Evolutionary conservation across 2,888 invertebrate genomes (phyloP).

Genomic region (Tuta absoluta): DNA sequence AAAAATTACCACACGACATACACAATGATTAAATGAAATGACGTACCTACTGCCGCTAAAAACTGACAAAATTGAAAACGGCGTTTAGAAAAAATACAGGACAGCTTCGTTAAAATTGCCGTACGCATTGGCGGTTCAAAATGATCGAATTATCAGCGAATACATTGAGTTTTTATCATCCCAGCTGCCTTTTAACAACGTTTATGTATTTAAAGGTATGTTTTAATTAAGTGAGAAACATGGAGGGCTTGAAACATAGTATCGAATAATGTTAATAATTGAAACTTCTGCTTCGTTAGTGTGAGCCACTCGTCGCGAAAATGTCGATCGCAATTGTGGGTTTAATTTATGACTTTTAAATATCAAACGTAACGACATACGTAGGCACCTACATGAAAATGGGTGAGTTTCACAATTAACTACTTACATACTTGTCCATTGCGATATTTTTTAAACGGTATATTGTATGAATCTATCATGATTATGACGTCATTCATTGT

Average conservation of each 20-base stretch:
- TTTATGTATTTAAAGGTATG: conserved; percentile 52
- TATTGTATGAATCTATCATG: too few species aligned
- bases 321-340: conserved; percentile 7
- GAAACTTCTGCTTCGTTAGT: conserved; percentile 41
- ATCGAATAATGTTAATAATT: conserved; percentile 52
- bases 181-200: conserved; percentile 57
- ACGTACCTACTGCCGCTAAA: conserved; percentile 46
- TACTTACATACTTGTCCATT: too few species aligned
- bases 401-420: too few species aligned
- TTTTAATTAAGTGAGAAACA: conserved; percentile 72
- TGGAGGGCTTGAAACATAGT: conserved; percentile 44
- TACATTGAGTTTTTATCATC: conserved; percentile 57
- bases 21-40: conserved; percentile 52
- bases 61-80: conserved; percentile 38
- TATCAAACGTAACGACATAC: neutral
- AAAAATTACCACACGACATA: conserved; percentile 43
- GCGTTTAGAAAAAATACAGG: conserved; percentile 46
- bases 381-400: neutral
- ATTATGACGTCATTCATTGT: too few species aligned
- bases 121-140: conserved; percentile 43
- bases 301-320: conserved; percentile 23
- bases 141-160: conserved; percentile 57
- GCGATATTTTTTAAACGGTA: too few species aligned
- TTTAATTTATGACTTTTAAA: conserved; percentile 4
- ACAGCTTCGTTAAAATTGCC: conserved; percentile 49